Evolutionary conservation across 2,888 invertebrate species (phyloP).

Genomic region (Aelia acuminata): DNA sequence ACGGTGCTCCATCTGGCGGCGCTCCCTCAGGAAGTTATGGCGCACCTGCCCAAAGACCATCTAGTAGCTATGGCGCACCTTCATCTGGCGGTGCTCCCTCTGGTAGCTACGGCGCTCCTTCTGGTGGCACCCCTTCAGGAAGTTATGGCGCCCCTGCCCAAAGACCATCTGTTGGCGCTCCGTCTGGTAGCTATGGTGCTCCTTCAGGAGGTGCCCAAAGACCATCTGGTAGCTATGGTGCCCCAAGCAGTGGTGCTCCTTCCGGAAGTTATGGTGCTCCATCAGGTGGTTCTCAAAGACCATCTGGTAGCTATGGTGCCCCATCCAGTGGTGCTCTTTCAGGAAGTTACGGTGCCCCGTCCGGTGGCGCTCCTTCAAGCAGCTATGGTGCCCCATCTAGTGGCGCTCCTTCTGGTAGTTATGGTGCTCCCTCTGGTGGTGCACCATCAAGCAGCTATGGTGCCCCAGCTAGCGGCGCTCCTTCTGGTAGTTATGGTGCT

Average conservation of each 20-base stretch:
- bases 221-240: conserved; percentile 44
- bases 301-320: conserved; percentile 62
- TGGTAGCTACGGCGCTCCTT: conserved; percentile 61
- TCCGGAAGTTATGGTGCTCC: conserved; percentile 58
- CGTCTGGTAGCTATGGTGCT: conserved; percentile 63
- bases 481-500: conserved; percentile 65
- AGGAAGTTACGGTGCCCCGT: conserved; percentile 67
- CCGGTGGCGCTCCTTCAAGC: conserved; percentile 51
- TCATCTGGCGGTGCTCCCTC: conserved; percentile 52
- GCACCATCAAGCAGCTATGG: conserved; percentile 57
- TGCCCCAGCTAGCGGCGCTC: conserved; percentile 58
- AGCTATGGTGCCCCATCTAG: conserved; percentile 55
- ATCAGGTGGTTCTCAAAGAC: conserved; percentile 5
- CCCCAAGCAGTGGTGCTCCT: conserved; percentile 56
- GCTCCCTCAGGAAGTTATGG: conserved; percentile 63
- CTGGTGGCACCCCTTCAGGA: conserved; percentile 59
- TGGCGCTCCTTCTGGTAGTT: conserved; percentile 58
- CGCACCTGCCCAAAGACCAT: conserved; percentile 58
- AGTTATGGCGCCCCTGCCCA: conserved; percentile 64
- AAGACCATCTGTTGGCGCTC: conserved; percentile 63
- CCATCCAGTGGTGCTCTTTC: conserved; percentile 65
- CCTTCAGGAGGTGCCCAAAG: conserved; percentile 49
- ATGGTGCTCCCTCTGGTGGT: conserved; percentile 45
- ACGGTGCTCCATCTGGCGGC: conserved; percentile 64
- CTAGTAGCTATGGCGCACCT: not conserved